A percentile compares a stretch with the other conserved stretches of the same genome.
These are phyloP conservation scores for Scartelaos histophorus DNA, from an alignment of 2,113 vertebrate genomes.

Conservation along the genomic window DNA sequence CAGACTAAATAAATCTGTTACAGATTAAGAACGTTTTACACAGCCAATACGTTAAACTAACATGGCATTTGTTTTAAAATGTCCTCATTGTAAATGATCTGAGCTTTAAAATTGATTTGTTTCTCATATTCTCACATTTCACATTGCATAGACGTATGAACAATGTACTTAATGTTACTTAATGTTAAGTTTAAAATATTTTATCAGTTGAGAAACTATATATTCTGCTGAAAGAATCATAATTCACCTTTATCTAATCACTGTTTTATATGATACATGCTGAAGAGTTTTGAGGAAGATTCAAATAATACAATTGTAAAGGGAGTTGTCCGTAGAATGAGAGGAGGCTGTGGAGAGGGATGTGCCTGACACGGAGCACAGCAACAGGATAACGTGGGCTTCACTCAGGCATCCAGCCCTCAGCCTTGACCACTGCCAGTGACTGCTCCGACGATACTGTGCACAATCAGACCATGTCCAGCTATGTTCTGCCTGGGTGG, in stretches of 20 bases:
- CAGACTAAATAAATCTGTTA: conserved; percentile 76
- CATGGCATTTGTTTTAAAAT: conserved; percentile 54
- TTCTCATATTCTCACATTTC: too few species aligned
- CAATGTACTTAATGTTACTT: not conserved
- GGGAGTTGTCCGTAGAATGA: conserved; percentile 43
- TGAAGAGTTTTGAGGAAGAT: conserved; percentile 13
- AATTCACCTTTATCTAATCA: not conserved
- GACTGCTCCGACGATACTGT: conserved; percentile 42
- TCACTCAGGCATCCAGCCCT: conserved; percentile 47
- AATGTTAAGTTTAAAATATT: not conserved
- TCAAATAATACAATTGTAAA: conserved; percentile 22
- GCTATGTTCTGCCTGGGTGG: conserved; percentile 70
- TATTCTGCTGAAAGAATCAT: not conserved
- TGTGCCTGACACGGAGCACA: conserved; percentile 65
- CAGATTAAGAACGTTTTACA: conserved; percentile 38
- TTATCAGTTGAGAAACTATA: not conserved
- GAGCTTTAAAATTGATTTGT: conserved; percentile 12
- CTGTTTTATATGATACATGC: conserved; percentile 3
- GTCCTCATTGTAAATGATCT: conserved; percentile 35
- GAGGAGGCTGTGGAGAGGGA: conserved; percentile 55
- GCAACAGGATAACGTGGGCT: conserved; percentile 57
- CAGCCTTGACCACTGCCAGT: conserved; percentile 73
- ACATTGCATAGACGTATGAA: not conserved
- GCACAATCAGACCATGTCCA: conserved; percentile 51
- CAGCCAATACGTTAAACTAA: conserved; percentile 39